phyloP scores from a whole-genome alignment of 1,140 invertebrate genomes.

The Zelostemma sp. region DNA sequence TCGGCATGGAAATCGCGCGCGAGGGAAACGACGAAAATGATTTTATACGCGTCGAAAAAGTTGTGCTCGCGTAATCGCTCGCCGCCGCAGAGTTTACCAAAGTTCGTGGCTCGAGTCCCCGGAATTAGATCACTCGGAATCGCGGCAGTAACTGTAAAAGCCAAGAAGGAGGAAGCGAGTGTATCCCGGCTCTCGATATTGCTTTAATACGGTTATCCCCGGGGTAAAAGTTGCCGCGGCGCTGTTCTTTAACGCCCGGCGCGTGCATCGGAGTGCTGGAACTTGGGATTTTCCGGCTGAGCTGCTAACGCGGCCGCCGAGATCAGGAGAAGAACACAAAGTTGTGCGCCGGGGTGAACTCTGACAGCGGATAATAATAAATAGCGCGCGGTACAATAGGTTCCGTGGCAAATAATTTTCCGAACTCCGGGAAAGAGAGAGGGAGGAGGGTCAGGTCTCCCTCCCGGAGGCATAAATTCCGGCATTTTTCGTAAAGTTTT shows the following conservation, averaged over 20 bases:
- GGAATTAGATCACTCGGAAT: too few species aligned
- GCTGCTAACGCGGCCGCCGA: slow-evolving; percentile 22
- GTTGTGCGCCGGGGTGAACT: slow-evolving; percentile 32
- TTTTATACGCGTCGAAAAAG: too few species aligned
- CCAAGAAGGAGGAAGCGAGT: background rate
- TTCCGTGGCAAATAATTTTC: slow-evolving; percentile 39
- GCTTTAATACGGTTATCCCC: slow-evolving; percentile 35
- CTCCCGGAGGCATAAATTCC: slow-evolving; percentile 55
- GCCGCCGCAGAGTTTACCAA: too few species aligned
- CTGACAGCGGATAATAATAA: slow-evolving; percentile 60
- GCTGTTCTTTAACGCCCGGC: slow-evolving; percentile 2
- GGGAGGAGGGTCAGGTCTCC: too few species aligned
- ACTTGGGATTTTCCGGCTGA: slow-evolving; percentile 39
- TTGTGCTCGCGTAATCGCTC: too few species aligned
- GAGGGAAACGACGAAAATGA: too few species aligned
- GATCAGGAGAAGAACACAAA: slow-evolving; percentile 39
- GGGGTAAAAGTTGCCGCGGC: slow-evolving; percentile 11
- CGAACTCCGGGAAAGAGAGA: slow-evolving; percentile 20
- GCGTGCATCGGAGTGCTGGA: slow-evolving; percentile 12
- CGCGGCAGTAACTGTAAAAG: too few species aligned
- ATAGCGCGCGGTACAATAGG: slow-evolving; percentile 49
- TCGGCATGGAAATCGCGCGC: too few species aligned
- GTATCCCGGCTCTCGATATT: slow-evolving; percentile 37
- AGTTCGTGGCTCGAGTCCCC: too few species aligned
- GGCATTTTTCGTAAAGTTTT: slow-evolving; percentile 50